Evolutionary conservation across 2,797 vertebrate species (phyloP), one percentile per base, ranked within the genome.

Genomic region (Uromys caudimaculatus): DNA sequence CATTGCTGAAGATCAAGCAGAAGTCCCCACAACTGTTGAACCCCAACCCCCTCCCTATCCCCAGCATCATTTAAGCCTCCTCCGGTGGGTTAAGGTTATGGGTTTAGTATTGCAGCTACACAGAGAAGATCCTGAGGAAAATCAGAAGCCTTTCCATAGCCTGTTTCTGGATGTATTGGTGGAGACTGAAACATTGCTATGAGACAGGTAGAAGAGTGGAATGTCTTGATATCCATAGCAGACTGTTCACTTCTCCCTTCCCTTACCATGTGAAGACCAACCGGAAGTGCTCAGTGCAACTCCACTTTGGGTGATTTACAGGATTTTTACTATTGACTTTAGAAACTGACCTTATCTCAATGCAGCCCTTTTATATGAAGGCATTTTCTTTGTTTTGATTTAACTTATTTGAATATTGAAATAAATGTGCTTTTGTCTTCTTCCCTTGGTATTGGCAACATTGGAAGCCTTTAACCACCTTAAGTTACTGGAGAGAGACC

Each of bases 241-340:
- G n/a, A 82, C 79, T 58, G 73, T 82, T 77, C 67, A 84, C 76
- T 75, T 62, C 16, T 54, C 64, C 27, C 29, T 95, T 91, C 69
- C 17, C n/a, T 93, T 95, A 38, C 52, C 90, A 91, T 81, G 47
- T 86, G 50, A 90, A 93, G 44, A 41, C 76, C 92, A 77, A 88
- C 82, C 38, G 67, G 52, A 23, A 60, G 47, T 93, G 24, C 85
- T 89, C 76, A 62, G 50, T 54, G 24, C 24, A 71, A 82, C 6
- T 91, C 47, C 71, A 64, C 62, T 92, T 86, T 35, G 21, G 78
- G 16, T 24, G 23, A 91, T 50, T 82, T 87, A 79, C 58, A 81
- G 7, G 21, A 89, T 52, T 94, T 95, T 93, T 54, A 77, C 78
- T 54, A 23, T 60, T 86, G 77, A 89, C 14, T 89, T 89, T 82